A percentile compares a stretch with the other conserved stretches of the same genome.
Conservation (phyloP, 2,888 invertebrate genomes). For the Ypsolopha sequella region DNA sequence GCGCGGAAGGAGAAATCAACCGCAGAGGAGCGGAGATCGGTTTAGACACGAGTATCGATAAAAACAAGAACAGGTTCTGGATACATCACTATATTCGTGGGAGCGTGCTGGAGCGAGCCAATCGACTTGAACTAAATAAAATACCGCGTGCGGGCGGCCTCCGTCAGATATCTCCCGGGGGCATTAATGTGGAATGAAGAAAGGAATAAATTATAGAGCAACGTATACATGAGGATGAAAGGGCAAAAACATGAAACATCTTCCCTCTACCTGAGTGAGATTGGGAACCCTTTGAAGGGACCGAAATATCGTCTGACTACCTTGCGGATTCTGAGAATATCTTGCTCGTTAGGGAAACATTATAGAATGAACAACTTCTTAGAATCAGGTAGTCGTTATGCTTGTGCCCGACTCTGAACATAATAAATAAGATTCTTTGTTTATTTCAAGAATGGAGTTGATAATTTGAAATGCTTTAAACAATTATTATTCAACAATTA, state of each 20-base stretch:
- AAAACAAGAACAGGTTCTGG: constrained; percentile 28
- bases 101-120: constrained; percentile 30
- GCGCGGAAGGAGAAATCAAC: constrained; percentile 38
- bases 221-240: constrained; percentile 27
- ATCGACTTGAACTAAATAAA: constrained; percentile 23
- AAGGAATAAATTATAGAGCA: constrained; percentile 31
- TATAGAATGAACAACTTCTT: too few relatives aligned
- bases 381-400: too few relatives aligned
- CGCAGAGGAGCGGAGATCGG: constrained; percentile 29
- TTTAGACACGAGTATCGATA: constrained; percentile 23
- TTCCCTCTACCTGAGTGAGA: constrained; percentile 28
- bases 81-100: constrained; percentile 35
- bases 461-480: too few relatives aligned
- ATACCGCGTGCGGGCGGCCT: constrained; percentile 13
- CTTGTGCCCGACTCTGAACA: too few relatives aligned
- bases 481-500: too few relatives aligned
- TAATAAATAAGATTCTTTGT: too few relatives aligned
- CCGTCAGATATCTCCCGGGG: constrained; percentile 19
- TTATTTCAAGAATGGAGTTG: too few relatives aligned
- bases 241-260: constrained; percentile 31
- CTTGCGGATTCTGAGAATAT: constrained; percentile 33
- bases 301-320: constrained; percentile 20
- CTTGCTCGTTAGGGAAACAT: constrained; percentile 17
- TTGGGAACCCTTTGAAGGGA: constrained; percentile 22
- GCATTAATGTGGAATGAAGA: constrained; percentile 28